Evolutionary conservation across 1,140 invertebrate species (phyloP).

Genomic region (Thaumatotibia leucotreta): DNA sequence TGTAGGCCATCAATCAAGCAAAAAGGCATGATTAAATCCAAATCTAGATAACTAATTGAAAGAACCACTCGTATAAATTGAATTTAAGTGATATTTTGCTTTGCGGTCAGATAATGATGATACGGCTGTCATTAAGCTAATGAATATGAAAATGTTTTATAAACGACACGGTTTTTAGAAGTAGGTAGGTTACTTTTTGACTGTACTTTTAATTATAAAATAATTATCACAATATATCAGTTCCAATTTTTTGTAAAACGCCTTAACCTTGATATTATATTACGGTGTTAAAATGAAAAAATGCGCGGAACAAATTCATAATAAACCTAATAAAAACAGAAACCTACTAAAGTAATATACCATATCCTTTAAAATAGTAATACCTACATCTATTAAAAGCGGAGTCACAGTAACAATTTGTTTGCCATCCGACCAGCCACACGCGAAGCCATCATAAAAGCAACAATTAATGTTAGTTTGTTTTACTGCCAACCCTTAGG

Average conservation of each 20-base stretch:
- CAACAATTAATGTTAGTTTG: slow-evolving; percentile 61
- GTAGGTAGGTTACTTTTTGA: too few species aligned
- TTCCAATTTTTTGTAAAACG: too few species aligned
- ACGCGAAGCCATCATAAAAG: slow-evolving; percentile 65
- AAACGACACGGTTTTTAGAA: not conserved
- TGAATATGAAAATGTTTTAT: slow-evolving; percentile 9
- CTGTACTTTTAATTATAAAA: too few species aligned
- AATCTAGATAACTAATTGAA: slow-evolving; percentile 70
- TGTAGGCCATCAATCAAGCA: slow-evolving; percentile 61
- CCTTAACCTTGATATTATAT: too few species aligned
- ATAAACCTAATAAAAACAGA: too few species aligned
- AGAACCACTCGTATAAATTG: slow-evolving; percentile 62
- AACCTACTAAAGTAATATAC: not conserved
- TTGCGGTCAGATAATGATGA: slow-evolving; percentile 16
- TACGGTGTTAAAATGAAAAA: too few species aligned
- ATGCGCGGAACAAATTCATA: too few species aligned
- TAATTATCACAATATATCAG: too few species aligned
- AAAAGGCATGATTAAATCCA: slow-evolving; percentile 64
- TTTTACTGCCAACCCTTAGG: slow-evolving; percentile 45
- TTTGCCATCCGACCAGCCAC: slow-evolving; percentile 42
- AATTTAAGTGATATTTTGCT: slow-evolving; percentile 54
- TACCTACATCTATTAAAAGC: not conserved
- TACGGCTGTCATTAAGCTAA: slow-evolving; percentile 1
- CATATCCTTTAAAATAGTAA: not conserved
- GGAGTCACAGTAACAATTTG: slow-evolving; percentile 37